These are phyloP conservation scores for Anthoscopus minutus DNA, from an alignment of 2,113 vertebrate genomes.

Conservation along the genomic window DNA sequence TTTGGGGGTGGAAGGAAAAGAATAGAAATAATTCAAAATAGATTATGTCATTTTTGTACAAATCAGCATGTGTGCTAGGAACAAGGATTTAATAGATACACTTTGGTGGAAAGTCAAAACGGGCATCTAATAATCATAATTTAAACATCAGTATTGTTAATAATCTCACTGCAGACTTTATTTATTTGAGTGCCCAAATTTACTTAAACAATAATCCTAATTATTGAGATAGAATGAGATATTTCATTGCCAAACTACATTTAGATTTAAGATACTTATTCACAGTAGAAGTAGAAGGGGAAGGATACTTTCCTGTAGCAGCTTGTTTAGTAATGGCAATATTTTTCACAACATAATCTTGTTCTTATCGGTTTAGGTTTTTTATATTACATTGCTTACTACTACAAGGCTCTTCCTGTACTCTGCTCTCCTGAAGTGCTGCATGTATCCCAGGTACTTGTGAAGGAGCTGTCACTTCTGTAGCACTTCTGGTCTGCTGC, in stretches of 20 bases:
- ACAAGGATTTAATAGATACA: neutral
- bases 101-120: neutral
- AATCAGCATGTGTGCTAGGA: neutral
- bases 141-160: neutral
- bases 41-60: neutral
- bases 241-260: neutral
- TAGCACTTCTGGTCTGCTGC: neutral
- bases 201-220: neutral
- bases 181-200: neutral
- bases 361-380: neutral
- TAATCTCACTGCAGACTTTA: neutral
- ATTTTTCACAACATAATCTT: neutral
- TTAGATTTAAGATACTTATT: neutral
- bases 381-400: neutral
- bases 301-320: neutral
- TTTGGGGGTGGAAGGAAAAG: accelerated
- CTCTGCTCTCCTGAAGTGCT: neutral
- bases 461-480: neutral
- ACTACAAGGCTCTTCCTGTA: neutral
- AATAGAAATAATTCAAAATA: neutral
- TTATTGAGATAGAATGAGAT: neutral
- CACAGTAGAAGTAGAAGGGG: neutral
- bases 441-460: neutral
- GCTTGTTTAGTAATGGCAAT: neutral
- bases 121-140: neutral